Conservation (phyloP, 2,888 invertebrate genomes). For the Drosophila paramelanica region DNA sequence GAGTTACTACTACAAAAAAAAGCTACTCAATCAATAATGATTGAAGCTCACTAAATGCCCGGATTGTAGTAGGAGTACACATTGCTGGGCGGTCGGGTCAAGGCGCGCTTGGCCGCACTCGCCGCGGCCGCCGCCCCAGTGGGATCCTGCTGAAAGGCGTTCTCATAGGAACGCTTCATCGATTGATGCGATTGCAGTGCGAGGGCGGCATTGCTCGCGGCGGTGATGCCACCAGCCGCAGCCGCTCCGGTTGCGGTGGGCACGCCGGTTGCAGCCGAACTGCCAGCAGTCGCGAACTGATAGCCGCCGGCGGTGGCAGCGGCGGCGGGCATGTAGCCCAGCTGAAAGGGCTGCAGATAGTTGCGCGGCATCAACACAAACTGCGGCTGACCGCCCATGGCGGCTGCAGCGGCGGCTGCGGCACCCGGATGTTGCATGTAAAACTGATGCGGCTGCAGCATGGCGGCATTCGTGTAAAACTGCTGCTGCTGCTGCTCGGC, state of each 20-base stretch:
- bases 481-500: slow-evolving; percentile 81
- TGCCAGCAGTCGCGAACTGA: slow-evolving; percentile 54
- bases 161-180: slow-evolving; percentile 90
- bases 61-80: slow-evolving; percentile 82
- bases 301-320: slow-evolving; percentile 47
- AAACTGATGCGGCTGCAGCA: slow-evolving; percentile 73
- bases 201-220: slow-evolving; percentile 33
- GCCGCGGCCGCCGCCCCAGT: slow-evolving; percentile 74
- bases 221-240: background rate
- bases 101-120: slow-evolving; percentile 83
- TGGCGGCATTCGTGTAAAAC: slow-evolving; percentile 76
- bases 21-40: slow-evolving; percentile 15
- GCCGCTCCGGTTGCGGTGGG: slow-evolving; percentile 38
- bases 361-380: slow-evolving; percentile 84
- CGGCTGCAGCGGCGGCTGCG: slow-evolving; percentile 66
- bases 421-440: slow-evolving; percentile 70
- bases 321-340: slow-evolving; percentile 75
- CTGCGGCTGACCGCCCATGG: slow-evolving; percentile 82
- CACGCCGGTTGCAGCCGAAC: slow-evolving; percentile 50
- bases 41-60: slow-evolving; percentile 69
- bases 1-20: too few species aligned
- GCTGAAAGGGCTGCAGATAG: slow-evolving; percentile 83
- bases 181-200: slow-evolving; percentile 76
- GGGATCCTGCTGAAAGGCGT: slow-evolving; percentile 88
- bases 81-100: slow-evolving; percentile 78